Evolutionary conservation across 2,797 vertebrate species (phyloP), one percentile per base, ranked within the genome.

Genomic region (Sebastes hubbsi): DNA sequence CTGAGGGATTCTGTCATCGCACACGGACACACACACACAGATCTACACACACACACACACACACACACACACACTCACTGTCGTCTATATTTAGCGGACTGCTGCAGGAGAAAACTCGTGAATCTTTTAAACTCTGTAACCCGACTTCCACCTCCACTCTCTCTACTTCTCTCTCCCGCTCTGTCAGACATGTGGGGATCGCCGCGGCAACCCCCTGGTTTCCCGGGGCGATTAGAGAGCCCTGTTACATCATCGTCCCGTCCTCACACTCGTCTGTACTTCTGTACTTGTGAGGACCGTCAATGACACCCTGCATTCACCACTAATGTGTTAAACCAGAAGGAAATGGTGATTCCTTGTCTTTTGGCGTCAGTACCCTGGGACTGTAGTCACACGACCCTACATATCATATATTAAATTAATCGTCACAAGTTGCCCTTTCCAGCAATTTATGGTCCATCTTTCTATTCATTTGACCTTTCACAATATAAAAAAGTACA

Each of bases 81-180:
- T 46, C 42, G 12, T 55, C 77, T 91, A 91, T 90, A 80, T 90
- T 90, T 92, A 89, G 84, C 58, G 0, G 14, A 8, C 58, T 20
- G 75, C 79, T 78, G 81, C 81, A 86, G 85, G 65, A 89, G 80
- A 88, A 88, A 91, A 81, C 85, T 91, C 59, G 25, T 90, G 70
- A 90, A 92, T 93, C 81, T 91, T 93, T 93, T 54, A 90, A 81
- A 85, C 78, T 71, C 73, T 82, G 77, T 66, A 83, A 87, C 70
- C 52, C 36, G 32, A 69, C 76, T 62, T 82, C 67, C 38, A 12
- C 10, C 60, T 72, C 46, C 52, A 9, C 59, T 65, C 67, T 67
- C 76, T 77, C 25, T 2, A 2, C 25, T 29, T 18, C 24, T 18
- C 25, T 54, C 36, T 27, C 36, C 64, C 24, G 54, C 56, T 55